phyloP scores from a whole-genome alignment of 1,140 invertebrate species.

The Neomicropteryx cornuta region DNA sequence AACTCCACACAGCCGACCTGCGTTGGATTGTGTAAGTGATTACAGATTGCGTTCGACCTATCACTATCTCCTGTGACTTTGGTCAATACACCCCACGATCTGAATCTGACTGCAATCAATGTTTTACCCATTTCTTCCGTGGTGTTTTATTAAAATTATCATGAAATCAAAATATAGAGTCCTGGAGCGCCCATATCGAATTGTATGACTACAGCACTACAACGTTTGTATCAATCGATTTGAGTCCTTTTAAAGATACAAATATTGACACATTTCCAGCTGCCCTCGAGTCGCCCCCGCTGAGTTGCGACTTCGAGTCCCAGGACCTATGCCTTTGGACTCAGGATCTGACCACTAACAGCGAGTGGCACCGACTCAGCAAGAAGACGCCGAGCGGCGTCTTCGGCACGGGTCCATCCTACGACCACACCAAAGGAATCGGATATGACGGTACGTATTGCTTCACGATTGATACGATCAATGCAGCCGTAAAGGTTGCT shows the following conservation, averaged over 20 bases:
- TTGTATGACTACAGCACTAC: too few relatives aligned
- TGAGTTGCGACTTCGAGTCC: slow-evolving; percentile 60
- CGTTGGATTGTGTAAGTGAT: slow-evolving; percentile 34
- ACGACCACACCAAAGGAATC: slow-evolving; percentile 62
- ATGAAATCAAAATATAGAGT: too few relatives aligned
- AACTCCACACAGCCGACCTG: slow-evolving; percentile 47
- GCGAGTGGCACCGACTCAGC: slow-evolving; percentile 61
- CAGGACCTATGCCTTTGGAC: slow-evolving; percentile 60
- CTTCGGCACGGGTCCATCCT: slow-evolving; percentile 57
- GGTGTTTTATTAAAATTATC: too few relatives aligned
- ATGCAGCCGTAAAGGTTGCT: neutral
- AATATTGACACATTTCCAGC: slow-evolving; percentile 17
- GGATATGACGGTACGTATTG: slow-evolving; percentile 40
- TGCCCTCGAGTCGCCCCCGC: slow-evolving; percentile 5
- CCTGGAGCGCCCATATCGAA: too few relatives aligned
- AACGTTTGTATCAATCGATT: too few relatives aligned
- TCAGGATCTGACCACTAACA: slow-evolving; percentile 60
- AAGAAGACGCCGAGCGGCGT: slow-evolving; percentile 53
- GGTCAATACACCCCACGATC: too few relatives aligned
- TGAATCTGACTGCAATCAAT: too few relatives aligned
- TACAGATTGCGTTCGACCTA: too few relatives aligned
- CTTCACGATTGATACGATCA: too few relatives aligned
- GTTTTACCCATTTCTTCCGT: too few relatives aligned
- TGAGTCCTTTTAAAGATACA: too few relatives aligned
- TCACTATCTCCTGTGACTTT: too few relatives aligned